These are phyloP conservation scores for Sylvietta virens DNA, from an alignment of 2,113 vertebrate genomes.

Conservation along the genomic window DNA sequence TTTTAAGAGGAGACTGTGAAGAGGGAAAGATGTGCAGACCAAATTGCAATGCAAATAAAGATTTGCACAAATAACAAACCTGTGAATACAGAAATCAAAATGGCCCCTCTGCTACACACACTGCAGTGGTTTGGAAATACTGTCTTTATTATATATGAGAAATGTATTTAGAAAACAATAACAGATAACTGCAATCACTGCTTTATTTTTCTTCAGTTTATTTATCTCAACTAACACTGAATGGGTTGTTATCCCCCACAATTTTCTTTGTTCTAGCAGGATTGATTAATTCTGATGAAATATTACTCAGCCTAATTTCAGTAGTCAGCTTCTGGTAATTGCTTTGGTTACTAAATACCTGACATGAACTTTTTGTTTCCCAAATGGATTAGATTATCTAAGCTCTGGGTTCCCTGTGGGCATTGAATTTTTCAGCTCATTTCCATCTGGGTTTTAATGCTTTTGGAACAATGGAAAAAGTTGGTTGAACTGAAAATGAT, in stretches of 20 bases:
- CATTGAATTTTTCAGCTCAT: conserved; percentile 16
- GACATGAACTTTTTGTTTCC: conserved; percentile 24
- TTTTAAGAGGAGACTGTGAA: neutral
- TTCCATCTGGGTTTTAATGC: conserved; percentile 53
- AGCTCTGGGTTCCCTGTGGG: neutral
- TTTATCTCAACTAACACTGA: neutral
- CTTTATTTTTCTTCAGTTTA: neutral
- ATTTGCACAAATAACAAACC: neutral
- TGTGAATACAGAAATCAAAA: neutral
- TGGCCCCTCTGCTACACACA: neutral
- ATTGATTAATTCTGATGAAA: conserved; percentile 18
- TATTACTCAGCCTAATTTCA: conserved; percentile 26
- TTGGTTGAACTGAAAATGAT: conserved; percentile 45
- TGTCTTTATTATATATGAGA: neutral
- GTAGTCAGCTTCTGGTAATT: conserved; percentile 49
- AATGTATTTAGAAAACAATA: neutral
- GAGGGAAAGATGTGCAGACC: neutral
- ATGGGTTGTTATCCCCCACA: neutral
- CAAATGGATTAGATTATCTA: conserved; percentile 25
- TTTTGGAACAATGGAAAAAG: conserved; percentile 51
- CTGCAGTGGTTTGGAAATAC: neutral
- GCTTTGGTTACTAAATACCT: conserved; percentile 63
- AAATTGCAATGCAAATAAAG: neutral
- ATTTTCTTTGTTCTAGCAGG: neutral
- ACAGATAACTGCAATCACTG: neutral